Evolutionary conservation across 1,140 invertebrate genomes (phyloP), one percentile per base, ranked within the genome.

Genomic region (Dryas iulia): DNA sequence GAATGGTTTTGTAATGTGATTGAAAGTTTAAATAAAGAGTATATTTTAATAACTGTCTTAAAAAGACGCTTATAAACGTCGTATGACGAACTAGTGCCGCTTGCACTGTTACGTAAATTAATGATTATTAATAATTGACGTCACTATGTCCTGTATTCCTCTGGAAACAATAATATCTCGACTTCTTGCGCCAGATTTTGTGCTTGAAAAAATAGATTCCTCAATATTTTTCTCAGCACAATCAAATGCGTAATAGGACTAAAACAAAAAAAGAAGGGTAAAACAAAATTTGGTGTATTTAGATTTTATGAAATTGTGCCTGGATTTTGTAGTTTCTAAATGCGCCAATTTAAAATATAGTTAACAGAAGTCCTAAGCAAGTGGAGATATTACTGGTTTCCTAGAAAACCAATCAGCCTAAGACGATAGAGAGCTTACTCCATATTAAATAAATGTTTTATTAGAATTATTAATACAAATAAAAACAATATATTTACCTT

Each of bases 371-470:
- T 57, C 53, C 52, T 31, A 11, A 28, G 47, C 3, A 23, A n/a
- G 62, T 47, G 30, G 21, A 62, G 47, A 73, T 66, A 78, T 77
- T 75, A 47, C 21, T 47, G 14, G 3, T 18, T 47, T 21, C 39
- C 7, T 79, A 78, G 77, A 82, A 71, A 71, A 71, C 76, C 79
- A 76, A 77, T 76, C 83, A 89, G 87, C 87, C 89, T 91, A 90
- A 91, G 79, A 83, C 76, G 73, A 86, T 88, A 90, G 79, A 90
- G 89, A 91, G 89, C 87, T 91, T 90, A 90, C 76, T 78, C 77
- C 77, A 83, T 84, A 80, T 79, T 80, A 80, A 84, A 83, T 86
- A 83, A 89, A 90, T 87, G 86, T 86, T 88, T 88, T 90, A 88
- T 84, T 90, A 87, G 84, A 77, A 82, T 73, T 89, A 87, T 86